Evolutionary conservation across 2,888 invertebrate genomes (phyloP).

Genomic region (Aspidiotus destructor): DNA sequence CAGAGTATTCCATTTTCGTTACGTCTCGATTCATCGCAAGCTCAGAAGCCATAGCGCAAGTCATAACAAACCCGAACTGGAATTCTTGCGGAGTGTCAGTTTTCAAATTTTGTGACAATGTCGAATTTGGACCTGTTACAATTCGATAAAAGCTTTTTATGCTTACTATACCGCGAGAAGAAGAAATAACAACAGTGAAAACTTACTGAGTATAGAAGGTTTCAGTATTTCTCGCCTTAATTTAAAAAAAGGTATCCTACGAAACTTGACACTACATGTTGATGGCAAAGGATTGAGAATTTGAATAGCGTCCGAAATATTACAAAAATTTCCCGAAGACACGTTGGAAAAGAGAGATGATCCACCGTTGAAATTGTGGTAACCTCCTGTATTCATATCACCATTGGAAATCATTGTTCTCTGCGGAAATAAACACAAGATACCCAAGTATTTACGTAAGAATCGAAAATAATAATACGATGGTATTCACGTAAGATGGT

Average conservation of each 20-base stretch:
- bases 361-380: too few relatives aligned
- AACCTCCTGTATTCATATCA: too few relatives aligned
- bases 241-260: slow-evolving; percentile 87
- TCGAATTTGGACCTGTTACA: background rate
- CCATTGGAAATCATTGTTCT: too few relatives aligned
- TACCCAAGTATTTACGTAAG: too few relatives aligned
- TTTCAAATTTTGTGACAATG: slow-evolving; percentile 8
- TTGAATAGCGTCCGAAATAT: background rate
- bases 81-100: slow-evolving; percentile 17
- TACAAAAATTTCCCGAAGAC: background rate
- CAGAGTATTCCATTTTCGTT: slow-evolving; percentile 53
- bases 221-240: slow-evolving; percentile 75
- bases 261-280: slow-evolving; percentile 78
- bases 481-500: too few relatives aligned
- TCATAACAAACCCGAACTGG: slow-evolving; percentile 6
- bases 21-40: slow-evolving; percentile 63
- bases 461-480: too few relatives aligned
- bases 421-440: too few relatives aligned
- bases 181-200: background rate
- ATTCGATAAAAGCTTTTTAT: background rate
- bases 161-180: background rate
- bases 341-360: too few relatives aligned
- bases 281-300: slow-evolving; percentile 40
- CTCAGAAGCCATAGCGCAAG: slow-evolving; percentile 55
- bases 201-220: slow-evolving; percentile 64